Evolutionary conservation across 2,797 vertebrate genomes (phyloP), one percentile per base, ranked within the genome.

Genomic region (Centroberyx gerrardi): DNA sequence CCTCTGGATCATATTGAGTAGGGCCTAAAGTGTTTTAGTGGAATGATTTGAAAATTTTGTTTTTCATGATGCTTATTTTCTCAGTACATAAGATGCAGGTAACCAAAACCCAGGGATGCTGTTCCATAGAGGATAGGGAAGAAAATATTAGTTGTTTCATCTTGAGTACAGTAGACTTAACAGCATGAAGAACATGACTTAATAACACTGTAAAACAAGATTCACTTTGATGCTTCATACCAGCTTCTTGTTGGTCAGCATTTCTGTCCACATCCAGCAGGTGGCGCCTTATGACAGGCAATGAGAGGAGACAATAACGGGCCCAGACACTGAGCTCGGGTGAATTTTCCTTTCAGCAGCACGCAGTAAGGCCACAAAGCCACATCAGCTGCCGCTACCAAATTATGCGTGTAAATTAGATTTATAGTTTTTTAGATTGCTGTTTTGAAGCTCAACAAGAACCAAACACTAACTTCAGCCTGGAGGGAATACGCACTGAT

Each of bases 281-380:
- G 86, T 84, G 90, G 91, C 51, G 87, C 68, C 75, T 73, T 62
- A 62, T 78, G 84, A 90, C 77, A 87, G 88, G 55, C 1, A 44
- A 88, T 87, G 62, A 76, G 22, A 66, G 54, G 12, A 65, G 6
- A 6, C 15, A 56, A 42, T 36, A 18, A 53, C 54, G 31, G 56
- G 51, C 2, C n/a, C 2, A 5, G 36, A 3, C 33, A 3, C 33
- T 5, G 8, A 12, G 31, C 14, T 3, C 49, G 53, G 40, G n/a
- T 12, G 8, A 31, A 29, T 65, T 22, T 12, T 46, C 54, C 68
- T 44, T 8, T 69, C 52, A 53, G 42, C 28, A 61, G 36, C 22
- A 17, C 17, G 27, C 2, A 27, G 42, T 48, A 55, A 67, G 0
- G 38, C 8, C 8, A 12, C 52, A 65, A 8, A 40, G 48, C 38